Conservation (phyloP, 2,113 vertebrate genomes). For the Isurus oxyrinchus region DNA sequence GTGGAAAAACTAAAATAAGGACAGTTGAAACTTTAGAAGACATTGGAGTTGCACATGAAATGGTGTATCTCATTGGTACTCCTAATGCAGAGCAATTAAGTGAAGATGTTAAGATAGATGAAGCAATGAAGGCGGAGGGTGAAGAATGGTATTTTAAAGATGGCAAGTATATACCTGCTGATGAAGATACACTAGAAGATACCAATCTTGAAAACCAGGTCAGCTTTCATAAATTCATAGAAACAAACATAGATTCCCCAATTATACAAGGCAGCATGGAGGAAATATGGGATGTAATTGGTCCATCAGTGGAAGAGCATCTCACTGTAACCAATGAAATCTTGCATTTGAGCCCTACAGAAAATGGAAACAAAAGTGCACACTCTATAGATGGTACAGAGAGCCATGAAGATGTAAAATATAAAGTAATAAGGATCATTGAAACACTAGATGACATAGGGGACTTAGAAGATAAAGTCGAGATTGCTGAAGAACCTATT, state of each 20-base stretch:
- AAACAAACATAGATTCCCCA: neutral
- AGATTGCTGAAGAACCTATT: neutral
- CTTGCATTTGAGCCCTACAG: neutral
- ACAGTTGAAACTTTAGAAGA: neutral
- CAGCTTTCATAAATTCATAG: neutral
- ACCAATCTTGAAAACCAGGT: neutral
- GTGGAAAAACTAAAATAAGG: neutral
- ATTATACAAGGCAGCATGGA: neutral
- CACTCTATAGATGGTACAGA: neutral
- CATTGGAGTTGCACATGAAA: neutral
- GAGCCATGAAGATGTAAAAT: neutral
- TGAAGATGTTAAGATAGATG: neutral
- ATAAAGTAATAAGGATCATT: neutral
- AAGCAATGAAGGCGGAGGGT: neutral
- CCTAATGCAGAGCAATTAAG: neutral
- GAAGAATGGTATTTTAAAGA: neutral
- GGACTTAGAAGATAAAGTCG: neutral
- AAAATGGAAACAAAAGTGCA: neutral
- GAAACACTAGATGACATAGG: constrained; percentile 24
- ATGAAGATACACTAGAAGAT: no score
- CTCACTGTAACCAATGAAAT: neutral
- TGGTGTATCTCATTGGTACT: neutral
- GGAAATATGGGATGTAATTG: neutral
- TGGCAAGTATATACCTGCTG: neutral
- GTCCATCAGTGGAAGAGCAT: neutral